These are phyloP conservation scores for Rachycentron canadum DNA, from an alignment of 2,797 vertebrate species.

Conservation along the genomic window DNA sequence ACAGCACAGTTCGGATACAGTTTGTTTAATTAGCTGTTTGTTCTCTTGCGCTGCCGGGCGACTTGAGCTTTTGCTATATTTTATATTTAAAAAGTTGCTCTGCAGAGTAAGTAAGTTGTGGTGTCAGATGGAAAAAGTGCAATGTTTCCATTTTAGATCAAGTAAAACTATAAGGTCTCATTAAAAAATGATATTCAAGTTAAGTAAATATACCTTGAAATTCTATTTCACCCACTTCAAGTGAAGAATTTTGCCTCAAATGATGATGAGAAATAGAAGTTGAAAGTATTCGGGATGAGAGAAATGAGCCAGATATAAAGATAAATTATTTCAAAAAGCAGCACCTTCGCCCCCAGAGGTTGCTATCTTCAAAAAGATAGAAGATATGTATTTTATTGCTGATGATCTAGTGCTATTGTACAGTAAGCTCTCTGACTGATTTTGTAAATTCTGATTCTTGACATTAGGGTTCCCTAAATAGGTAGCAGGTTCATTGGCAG, in stretches of 20 bases:
- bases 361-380: slow-evolving; percentile 55
- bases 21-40: slow-evolving; percentile 37
- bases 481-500: slow-evolving; percentile 27
- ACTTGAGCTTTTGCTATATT: slow-evolving; percentile 29
- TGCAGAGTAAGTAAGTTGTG: slow-evolving; percentile 17
- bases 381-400: slow-evolving; percentile 42
- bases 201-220: slow-evolving; percentile 54
- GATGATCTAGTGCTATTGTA: slow-evolving; percentile 40
- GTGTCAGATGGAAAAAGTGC: slow-evolving; percentile 20
- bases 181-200: slow-evolving; percentile 54
- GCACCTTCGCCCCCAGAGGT: slow-evolving; percentile 45
- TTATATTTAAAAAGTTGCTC: slow-evolving; percentile 29
- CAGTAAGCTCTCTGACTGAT: slow-evolving; percentile 46
- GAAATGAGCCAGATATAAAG: slow-evolving; percentile 58
- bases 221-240: slow-evolving; percentile 30
- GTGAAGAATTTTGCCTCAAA: slow-evolving; percentile 43
- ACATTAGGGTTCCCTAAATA: slow-evolving; percentile 30
- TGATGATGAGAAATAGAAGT: slow-evolving; percentile 56
- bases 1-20: slow-evolving; percentile 3
- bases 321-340: slow-evolving; percentile 13
- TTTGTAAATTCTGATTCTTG: slow-evolving; percentile 37
- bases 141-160: slow-evolving; percentile 43
- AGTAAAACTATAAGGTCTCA: slow-evolving; percentile 41
- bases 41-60: slow-evolving; percentile 4
- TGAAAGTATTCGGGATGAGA: slow-evolving; percentile 48